Base-by-base conservation (phyloP, 2,797 vertebrate species). In the Microcaecilia unicolor region DNA sequence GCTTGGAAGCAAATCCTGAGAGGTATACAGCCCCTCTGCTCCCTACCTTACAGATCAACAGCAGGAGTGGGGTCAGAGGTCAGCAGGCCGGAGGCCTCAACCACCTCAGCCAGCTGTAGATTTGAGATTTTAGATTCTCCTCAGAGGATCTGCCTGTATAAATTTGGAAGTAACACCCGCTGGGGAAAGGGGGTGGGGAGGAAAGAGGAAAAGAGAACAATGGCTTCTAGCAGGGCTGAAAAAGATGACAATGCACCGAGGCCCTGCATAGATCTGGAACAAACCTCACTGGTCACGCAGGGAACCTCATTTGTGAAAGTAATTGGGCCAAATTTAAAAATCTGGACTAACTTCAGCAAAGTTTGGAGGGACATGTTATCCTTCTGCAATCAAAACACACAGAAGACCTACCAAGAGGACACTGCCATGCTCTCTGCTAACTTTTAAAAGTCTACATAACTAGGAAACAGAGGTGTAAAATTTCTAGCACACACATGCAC, bases 51-150 rank as follows among this genome's bases (percentile, higher is more conserved):
- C 64, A 62, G 65, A 49, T 72, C 68, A 80, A 78, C 81, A 83
- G 80, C 76, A 76, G 81, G 76, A 72, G 52, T 55, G 56, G n/a
- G 83, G 82, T 71, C 74, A 84, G 68, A 81, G 83, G 80, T 81
- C 80, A 70, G 12, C 15, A 67, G 78, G 75, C 75, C 70, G 37
- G 14, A 65, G 74, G 55, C 70, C 76, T 68, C 80, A 70, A 69
- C 79, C 54, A 63, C 72, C 57, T 58, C 25, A 11, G 69, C 72
- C 81, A 84, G 78, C 81, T 85, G 79, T 63, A 71, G 67, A 34
- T 25, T 43, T 37, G 72, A 54, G 62, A 74, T 25, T 43, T 37
- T 72, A 54, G 62, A 74, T 69, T 67, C 24, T 0, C 67, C 38
- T n/a, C n/a, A n/a, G 75, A 78, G 78, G 5, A 71, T 61, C 74